These are phyloP conservation scores for Aleiodes leptofemur DNA, from an alignment of 2,888 invertebrate species.

Conservation along the genomic window DNA sequence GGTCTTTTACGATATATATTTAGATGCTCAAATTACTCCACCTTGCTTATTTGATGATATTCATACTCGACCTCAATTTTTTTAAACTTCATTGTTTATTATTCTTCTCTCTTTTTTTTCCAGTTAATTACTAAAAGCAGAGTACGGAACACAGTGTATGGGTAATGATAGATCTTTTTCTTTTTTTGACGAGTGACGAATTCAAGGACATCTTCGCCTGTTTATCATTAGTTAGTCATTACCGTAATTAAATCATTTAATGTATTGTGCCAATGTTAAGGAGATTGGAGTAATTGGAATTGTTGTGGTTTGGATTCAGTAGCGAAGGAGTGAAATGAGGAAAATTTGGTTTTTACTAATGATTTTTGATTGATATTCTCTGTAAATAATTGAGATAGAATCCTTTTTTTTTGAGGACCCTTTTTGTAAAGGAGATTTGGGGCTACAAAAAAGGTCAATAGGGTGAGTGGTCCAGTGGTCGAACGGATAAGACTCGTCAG, in stretches of 20 bases:
- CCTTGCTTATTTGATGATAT: constrained; percentile 5
- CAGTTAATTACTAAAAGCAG: constrained; percentile 25
- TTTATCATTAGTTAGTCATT: constrained; percentile 10
- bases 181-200: constrained; percentile 17
- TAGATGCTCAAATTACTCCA: neutral
- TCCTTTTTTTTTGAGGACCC: too few species aligned
- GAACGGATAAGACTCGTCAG: too few species aligned
- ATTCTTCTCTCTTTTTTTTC: neutral
- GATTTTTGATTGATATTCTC: too few species aligned
- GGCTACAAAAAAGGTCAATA: too few species aligned
- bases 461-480: too few species aligned
- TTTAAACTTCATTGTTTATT: constrained; percentile 4
- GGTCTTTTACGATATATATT: constrained; percentile 13
- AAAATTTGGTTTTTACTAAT: too few species aligned
- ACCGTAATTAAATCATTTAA: neutral
- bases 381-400: too few species aligned
- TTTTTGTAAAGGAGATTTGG: too few species aligned
- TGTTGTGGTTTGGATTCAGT: too few species aligned
- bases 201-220: constrained; percentile 11
- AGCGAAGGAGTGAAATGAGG: too few species aligned
- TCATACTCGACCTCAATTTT: constrained; percentile 30
- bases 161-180: constrained; percentile 11
- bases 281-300: too few species aligned
- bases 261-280: too few species aligned
- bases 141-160: constrained; percentile 26